Evolutionary conservation across 2,888 invertebrate species (phyloP).

Genomic region (Yponomeuta evonymella): DNA sequence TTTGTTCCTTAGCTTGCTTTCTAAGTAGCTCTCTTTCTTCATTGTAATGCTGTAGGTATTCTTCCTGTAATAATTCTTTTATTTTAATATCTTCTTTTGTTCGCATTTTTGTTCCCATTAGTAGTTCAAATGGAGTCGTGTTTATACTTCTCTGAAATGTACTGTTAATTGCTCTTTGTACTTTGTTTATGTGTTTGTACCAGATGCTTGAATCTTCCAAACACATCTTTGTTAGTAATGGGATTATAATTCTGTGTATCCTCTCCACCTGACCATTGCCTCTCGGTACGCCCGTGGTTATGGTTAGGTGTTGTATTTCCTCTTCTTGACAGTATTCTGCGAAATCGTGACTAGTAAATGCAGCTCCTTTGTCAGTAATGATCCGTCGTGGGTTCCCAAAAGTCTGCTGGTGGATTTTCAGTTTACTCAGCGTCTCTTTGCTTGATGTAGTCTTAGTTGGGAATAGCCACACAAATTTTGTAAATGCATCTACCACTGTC

Average conservation of each 20-base stretch:
- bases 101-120: conserved; percentile 28
- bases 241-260: conserved; percentile 32
- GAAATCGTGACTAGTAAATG: conserved; percentile 40
- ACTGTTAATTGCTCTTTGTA: conserved; percentile 23
- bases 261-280: conserved; percentile 25
- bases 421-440: conserved; percentile 33
- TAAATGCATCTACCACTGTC: conserved; percentile 38
- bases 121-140: conserved; percentile 27
- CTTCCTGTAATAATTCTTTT: conserved; percentile 1
- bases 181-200: conserved; percentile 25
- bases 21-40: too few species aligned
- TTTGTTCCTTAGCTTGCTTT: too few species aligned
- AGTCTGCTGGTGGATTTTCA: conserved; percentile 27
- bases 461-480: conserved; percentile 43
- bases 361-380: conserved; percentile 39
- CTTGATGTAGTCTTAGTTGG: conserved; percentile 33
- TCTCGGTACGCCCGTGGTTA: conserved; percentile 33
- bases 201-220: conserved; percentile 32
- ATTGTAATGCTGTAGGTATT: too few species aligned
- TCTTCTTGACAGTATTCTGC: conserved; percentile 37
- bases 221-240: conserved; percentile 37
- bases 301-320: conserved; percentile 33
- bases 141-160: conserved; percentile 21
- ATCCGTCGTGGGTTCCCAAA: conserved; percentile 43
- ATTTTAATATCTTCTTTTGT: too few species aligned